Evolutionary conservation across 2,888 invertebrate species (phyloP).

Genomic region (Synergus umbraculus): DNA sequence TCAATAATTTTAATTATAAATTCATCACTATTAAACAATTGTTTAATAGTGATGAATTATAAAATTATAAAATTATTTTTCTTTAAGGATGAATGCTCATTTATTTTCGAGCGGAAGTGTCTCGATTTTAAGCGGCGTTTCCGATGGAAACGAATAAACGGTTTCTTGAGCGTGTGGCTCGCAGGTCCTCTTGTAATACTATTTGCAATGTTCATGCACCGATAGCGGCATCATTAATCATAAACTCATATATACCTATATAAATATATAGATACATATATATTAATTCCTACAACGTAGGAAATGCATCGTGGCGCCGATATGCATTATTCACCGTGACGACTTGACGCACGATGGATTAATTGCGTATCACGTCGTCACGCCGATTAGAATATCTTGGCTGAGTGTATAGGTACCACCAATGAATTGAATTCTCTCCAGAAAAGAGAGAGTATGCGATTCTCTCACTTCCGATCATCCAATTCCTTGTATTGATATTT

Average conservation of each 20-base stretch:
- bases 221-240: conserved; percentile 69
- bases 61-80: no score
- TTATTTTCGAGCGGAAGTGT: neutral
- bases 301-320: conserved; percentile 51
- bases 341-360: conserved; percentile 66
- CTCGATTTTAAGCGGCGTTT: conserved; percentile 46
- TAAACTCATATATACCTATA: conserved; percentile 43
- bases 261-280: conserved; percentile 52
- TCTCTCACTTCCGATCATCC: conserved; percentile 5
- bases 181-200: conserved; percentile 61
- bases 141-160: conserved; percentile 62
- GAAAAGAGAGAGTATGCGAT: conserved; percentile 26
- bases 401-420: conserved; percentile 30
- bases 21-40: no score
- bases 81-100: neutral
- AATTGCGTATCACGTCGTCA: conserved; percentile 69
- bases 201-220: conserved; percentile 67
- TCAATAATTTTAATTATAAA: no score
- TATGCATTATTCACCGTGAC: conserved; percentile 63
- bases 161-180: conserved; percentile 51
- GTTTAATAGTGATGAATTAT: no score
- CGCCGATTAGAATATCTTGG: conserved; percentile 63
- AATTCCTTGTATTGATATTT: conserved; percentile 17
- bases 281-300: conserved; percentile 37
- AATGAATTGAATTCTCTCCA: conserved; percentile 34